Evolutionary conservation across 1,140 invertebrate species (phyloP).

Genomic region (Ptiloglossa arizonensis): DNA sequence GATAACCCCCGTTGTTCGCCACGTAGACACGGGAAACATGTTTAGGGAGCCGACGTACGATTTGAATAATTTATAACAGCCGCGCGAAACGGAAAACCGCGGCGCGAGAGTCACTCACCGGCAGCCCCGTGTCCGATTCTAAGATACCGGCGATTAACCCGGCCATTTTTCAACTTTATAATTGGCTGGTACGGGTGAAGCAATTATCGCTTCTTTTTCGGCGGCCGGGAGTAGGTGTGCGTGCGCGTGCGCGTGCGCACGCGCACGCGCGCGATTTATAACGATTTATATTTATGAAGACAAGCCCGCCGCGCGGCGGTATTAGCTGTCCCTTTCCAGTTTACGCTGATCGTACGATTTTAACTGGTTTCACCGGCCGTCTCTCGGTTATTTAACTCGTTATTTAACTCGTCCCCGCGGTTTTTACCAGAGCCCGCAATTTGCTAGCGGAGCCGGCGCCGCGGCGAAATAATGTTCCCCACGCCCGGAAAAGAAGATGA

Average conservation of each 20-base stretch:
- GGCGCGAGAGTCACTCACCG: too few species aligned
- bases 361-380: constrained; percentile 3
- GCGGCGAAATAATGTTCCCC: constrained; percentile 1
- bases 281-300: constrained; percentile 19
- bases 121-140: not conserved
- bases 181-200: constrained; percentile 6
- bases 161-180: constrained; percentile 11
- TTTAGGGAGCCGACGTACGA: not conserved
- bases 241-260: not conserved
- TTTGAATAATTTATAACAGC: constrained; percentile 17
- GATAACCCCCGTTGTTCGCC: not conserved
- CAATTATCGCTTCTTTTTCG: constrained; percentile 21
- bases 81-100: not conserved
- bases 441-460: constrained; percentile 1
- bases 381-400: constrained; percentile 11
- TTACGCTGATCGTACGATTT: constrained; percentile 23
- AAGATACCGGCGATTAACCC: constrained; percentile 25
- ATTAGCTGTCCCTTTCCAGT: not conserved
- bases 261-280: constrained; percentile 3
- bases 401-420: constrained; percentile 2
- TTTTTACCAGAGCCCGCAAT: not conserved
- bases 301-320: not conserved
- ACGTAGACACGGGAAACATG: not conserved
- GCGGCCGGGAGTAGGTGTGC: not conserved
- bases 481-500: not conserved